Evolutionary conservation across 2,888 invertebrate species (phyloP).

Genomic region (Hydrotaea cyrtoneurina): DNA sequence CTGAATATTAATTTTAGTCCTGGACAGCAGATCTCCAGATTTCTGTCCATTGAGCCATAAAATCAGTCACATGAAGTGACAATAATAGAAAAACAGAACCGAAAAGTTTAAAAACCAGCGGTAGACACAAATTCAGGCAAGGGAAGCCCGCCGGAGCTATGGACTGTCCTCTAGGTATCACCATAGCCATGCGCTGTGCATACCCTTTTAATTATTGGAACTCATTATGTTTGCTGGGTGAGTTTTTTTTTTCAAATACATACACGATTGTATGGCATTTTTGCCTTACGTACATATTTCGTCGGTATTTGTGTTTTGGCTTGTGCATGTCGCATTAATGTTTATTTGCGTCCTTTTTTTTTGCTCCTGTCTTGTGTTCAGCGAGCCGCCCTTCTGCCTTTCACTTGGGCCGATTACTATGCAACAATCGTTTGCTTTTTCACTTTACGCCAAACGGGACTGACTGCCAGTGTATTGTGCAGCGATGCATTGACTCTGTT

Average conservation of each 20-base stretch:
- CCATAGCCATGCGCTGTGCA: too few species aligned
- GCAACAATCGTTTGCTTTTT: conserved; percentile 62
- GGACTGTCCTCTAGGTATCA: too few species aligned
- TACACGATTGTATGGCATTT: too few species aligned
- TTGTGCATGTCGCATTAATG: conserved; percentile 58
- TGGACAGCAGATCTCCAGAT: too few species aligned
- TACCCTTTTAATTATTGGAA: too few species aligned
- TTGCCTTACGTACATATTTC: conserved; percentile 48
- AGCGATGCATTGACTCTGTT: conserved; percentile 6
- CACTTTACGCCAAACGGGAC: conserved; percentile 37
- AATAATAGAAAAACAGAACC: too few species aligned
- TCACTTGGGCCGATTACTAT: conserved; percentile 63
- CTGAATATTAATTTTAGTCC: too few species aligned
- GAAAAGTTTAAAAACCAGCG: too few species aligned
- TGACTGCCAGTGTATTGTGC: not conserved
- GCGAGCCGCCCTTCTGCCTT: not conserved
- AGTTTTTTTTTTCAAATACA: conserved; percentile 13
- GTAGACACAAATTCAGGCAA: too few species aligned
- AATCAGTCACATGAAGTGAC: too few species aligned
- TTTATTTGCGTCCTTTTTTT: conserved; percentile 42
- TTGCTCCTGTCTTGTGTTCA: not conserved
- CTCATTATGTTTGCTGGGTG: conserved; percentile 20
- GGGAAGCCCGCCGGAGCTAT: too few species aligned
- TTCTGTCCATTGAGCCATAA: too few species aligned
- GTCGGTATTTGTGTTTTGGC: conserved; percentile 30